These are phyloP conservation scores for Hemistola chrysoprasaria DNA, from an alignment of 2,888 invertebrate species.

Conservation along the genomic window DNA sequence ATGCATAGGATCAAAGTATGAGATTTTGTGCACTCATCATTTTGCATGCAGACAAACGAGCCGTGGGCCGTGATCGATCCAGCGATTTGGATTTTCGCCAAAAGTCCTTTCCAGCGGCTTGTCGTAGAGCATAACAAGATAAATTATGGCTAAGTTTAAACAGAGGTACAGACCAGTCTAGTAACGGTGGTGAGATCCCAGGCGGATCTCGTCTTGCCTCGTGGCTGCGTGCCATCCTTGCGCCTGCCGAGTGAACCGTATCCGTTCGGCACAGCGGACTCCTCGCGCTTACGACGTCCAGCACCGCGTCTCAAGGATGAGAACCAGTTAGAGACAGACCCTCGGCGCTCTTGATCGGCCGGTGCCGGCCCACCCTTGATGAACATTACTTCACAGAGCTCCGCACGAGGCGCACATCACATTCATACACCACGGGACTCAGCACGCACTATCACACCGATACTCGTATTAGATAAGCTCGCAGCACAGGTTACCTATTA, in stretches of 20 bases:
- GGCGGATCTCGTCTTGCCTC: slow-evolving; percentile 79
- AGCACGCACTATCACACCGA: slow-evolving; percentile 48
- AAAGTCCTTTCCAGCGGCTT: slow-evolving; percentile 61
- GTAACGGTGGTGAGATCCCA: slow-evolving; percentile 83
- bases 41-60: slow-evolving; percentile 59
- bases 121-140: slow-evolving; percentile 30
- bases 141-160: slow-evolving; percentile 32
- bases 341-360: slow-evolving; percentile 84
- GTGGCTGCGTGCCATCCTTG: slow-evolving; percentile 69
- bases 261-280: slow-evolving; percentile 57
- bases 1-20: slow-evolving; percentile 16
- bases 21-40: slow-evolving; percentile 55
- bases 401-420: slow-evolving; percentile 67
- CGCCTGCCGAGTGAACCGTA: slow-evolving; percentile 80
- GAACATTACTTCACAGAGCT: slow-evolving; percentile 74
- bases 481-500: slow-evolving; percentile 59
- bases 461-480: slow-evolving; percentile 62
- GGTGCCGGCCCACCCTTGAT: slow-evolving; percentile 74
- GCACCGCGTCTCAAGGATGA: slow-evolving; percentile 87
- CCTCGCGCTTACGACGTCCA: slow-evolving; percentile 71
- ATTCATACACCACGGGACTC: slow-evolving; percentile 45
- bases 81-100: slow-evolving; percentile 72
- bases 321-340: slow-evolving; percentile 90
- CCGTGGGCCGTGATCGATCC: slow-evolving; percentile 68
- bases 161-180: slow-evolving; percentile 79